phyloP scores from a whole-genome alignment of 2,888 invertebrate species.

The Opisthograptis luteolata region DNA sequence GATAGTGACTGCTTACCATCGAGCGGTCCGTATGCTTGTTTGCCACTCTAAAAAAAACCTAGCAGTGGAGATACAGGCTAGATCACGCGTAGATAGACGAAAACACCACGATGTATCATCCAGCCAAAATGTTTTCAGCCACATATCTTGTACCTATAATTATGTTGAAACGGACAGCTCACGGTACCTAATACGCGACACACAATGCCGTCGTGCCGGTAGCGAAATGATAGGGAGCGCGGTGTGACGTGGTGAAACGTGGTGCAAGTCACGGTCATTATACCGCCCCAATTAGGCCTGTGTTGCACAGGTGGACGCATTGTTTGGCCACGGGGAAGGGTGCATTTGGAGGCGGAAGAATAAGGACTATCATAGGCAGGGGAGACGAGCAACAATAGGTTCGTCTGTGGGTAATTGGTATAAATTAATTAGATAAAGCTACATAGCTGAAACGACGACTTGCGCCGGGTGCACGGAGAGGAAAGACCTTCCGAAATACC shows the following conservation, averaged over 20 bases:
- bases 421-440: background rate
- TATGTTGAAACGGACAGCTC: slow-evolving; percentile 26
- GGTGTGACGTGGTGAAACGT: background rate
- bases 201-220: slow-evolving; percentile 22
- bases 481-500: no score
- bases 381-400: background rate
- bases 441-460: no score
- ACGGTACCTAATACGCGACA: slow-evolving; percentile 22
- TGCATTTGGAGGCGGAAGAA: background rate
- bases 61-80: background rate
- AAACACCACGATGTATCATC: slow-evolving; percentile 7
- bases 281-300: slow-evolving; percentile 25
- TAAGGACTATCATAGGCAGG: background rate
- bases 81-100: background rate
- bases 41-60: no score
- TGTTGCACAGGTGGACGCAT: slow-evolving; percentile 17
- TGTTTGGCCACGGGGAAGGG: background rate
- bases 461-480: no score
- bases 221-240: slow-evolving; percentile 46
- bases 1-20: no score
- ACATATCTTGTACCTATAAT: slow-evolving; percentile 13
- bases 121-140: slow-evolving; percentile 26
- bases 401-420: background rate
- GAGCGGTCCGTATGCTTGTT: no score
- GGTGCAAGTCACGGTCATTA: slow-evolving; percentile 55